These are phyloP conservation scores for Perca fluviatilis DNA, from an alignment of 2,113 vertebrate genomes.

Conservation along the genomic window DNA sequence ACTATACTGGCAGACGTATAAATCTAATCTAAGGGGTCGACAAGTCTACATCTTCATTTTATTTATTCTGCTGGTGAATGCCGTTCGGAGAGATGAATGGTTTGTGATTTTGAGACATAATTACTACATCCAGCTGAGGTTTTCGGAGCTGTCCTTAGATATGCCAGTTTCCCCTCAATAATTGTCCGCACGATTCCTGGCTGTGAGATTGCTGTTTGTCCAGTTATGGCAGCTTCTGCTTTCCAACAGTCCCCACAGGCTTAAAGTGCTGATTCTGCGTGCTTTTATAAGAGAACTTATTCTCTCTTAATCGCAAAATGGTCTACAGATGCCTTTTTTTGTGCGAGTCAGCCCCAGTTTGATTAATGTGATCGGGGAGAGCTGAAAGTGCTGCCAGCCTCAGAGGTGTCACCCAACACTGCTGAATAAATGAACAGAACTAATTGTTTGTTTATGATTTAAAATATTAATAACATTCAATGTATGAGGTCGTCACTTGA, in stretches of 20 bases:
- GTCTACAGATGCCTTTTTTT: slow-evolving; percentile 73
- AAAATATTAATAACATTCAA: slow-evolving; percentile 74
- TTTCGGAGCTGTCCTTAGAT: slow-evolving; percentile 50
- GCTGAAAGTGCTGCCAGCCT: slow-evolving; percentile 70
- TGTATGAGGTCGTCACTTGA: slow-evolving; percentile 52
- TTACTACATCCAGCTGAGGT: slow-evolving; percentile 54
- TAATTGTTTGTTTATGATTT: slow-evolving; percentile 82
- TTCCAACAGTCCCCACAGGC: slow-evolving; percentile 60
- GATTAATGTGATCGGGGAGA: slow-evolving; percentile 82
- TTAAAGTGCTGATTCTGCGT: slow-evolving; percentile 76
- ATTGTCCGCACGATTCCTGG: slow-evolving; percentile 52
- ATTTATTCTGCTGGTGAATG: slow-evolving; percentile 48
- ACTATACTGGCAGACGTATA: slow-evolving; percentile 16
- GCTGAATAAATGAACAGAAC: slow-evolving; percentile 77
- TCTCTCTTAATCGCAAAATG: slow-evolving; percentile 76
- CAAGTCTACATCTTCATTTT: slow-evolving; percentile 26
- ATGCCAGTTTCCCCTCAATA: slow-evolving; percentile 60
- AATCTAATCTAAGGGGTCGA: slow-evolving; percentile 35
- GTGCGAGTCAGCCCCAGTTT: slow-evolving; percentile 74
- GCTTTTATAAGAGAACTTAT: slow-evolving; percentile 70
- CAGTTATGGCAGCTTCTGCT: slow-evolving; percentile 77
- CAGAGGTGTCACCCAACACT: slow-evolving; percentile 64
- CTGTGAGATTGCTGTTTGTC: slow-evolving; percentile 77
- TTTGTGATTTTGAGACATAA: slow-evolving; percentile 64
- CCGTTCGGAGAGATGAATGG: slow-evolving; percentile 49